Base-by-base conservation (phyloP, 2,888 invertebrate species). In the Philaethria dido region DNA sequence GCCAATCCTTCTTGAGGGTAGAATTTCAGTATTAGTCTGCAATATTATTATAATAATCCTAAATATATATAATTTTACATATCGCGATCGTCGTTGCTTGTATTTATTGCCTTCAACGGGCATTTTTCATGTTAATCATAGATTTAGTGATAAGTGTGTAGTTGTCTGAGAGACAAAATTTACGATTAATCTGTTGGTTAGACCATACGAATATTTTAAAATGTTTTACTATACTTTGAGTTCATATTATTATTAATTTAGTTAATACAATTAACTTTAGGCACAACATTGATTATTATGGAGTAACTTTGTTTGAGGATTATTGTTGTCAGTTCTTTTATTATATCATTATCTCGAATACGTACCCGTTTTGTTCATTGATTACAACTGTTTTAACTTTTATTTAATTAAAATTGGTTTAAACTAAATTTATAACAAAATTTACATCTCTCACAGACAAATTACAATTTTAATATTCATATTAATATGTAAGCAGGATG, bases 1-100 rank as follows among this genome's bases (percentile, higher is more conserved):
- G 73, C 73, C 73, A 72, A 70, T 22, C 45, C 42, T 55, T 39
- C 57, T 63, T 64, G 54, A 69, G 60, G 69, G 68, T 59, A 54
- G 45, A 48, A 48, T 62, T 52, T 22, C 62, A 64, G 59, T 64
- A 69, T 68, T 64, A 59, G 25, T 39, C 59, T 52, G 16, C 36
- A 63, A 52, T 54, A 47, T 68, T 25, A 39, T 47, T 52, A 52
- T 18, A 29, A 42, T 22, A 36, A 39, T 36, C 4, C 22, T 39
- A 39, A 39, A 60, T 50, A 18, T 33, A 36, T 62, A 47, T 60
- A 60, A 60, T 47, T 29, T 47, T 33, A 45, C 16, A 47, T 45
- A 47, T 45, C 59, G 25, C 42, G 33, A 36, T 48, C 16, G 16
- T 42, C 36, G 25, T 62, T 50, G 50, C 39, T 50, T 25, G 18